Percentiles rank a stretch among this genome's conserved stretches.
Conservation (phyloP, 1,140 invertebrate species). For the Reticulitermes speratus region DNA sequence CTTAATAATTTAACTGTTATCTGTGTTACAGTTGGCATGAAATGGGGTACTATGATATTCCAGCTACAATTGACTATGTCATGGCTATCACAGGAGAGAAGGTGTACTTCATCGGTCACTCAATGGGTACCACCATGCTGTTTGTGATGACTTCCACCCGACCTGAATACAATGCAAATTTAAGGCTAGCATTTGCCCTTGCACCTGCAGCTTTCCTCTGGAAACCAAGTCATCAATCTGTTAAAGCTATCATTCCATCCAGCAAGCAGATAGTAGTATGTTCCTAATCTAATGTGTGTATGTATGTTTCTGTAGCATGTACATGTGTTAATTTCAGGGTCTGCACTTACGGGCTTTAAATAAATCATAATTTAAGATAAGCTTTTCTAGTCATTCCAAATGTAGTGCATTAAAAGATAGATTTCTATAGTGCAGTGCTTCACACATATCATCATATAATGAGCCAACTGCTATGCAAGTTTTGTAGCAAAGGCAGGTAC, state of each 20-base stretch:
- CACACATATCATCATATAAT: too few species aligned
- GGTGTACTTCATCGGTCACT: constrained; percentile 59
- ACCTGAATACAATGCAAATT: constrained; percentile 56
- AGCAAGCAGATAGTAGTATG: neutral
- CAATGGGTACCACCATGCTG: constrained; percentile 64
- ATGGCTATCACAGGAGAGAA: constrained; percentile 52
- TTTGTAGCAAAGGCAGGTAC: too few species aligned
- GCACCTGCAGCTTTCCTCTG: constrained; percentile 52
- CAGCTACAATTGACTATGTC: constrained; percentile 61
- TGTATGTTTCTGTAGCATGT: too few species aligned
- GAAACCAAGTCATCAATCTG: neutral
- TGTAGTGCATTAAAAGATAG: too few species aligned
- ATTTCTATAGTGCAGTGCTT: too few species aligned
- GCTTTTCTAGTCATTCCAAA: too few species aligned
- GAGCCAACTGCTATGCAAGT: too few species aligned
- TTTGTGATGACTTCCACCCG: constrained; percentile 53
- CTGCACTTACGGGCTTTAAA: too few species aligned
- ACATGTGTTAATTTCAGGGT: too few species aligned
- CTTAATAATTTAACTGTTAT: too few species aligned
- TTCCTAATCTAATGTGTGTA: neutral
- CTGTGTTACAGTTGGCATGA: constrained; percentile 57
- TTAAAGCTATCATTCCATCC: neutral
- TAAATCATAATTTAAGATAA: too few species aligned
- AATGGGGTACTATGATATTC: constrained; percentile 62
- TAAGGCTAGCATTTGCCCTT: constrained; percentile 50